These are phyloP conservation scores for Heterodera filipjevi DNA, from an alignment of 2,888 invertebrate species.

Conservation along the genomic window DNA sequence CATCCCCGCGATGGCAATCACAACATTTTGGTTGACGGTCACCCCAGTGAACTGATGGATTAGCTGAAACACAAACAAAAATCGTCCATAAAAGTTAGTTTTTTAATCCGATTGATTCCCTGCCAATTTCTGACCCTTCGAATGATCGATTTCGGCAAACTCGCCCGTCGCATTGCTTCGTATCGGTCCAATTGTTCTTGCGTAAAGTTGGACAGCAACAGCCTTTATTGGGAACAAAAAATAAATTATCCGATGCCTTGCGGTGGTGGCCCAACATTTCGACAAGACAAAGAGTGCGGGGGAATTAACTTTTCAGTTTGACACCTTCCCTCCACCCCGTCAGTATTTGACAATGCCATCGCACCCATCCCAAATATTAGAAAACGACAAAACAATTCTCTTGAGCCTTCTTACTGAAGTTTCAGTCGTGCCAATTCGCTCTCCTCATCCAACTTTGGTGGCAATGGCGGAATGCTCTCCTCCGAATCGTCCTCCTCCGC, in stretches of 20 bases:
- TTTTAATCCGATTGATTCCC: neutral
- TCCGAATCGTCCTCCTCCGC: constrained; percentile 20
- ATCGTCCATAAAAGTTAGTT: neutral
- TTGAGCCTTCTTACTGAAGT: constrained; percentile 21
- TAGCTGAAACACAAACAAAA: constrained; percentile 68
- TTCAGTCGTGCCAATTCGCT: constrained; percentile 30
- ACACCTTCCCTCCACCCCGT: no score
- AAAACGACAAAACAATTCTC: no score
- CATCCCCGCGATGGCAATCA: constrained; percentile 98
- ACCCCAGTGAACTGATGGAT: constrained; percentile 98
- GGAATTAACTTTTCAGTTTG: no score
- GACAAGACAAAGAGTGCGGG: no score
- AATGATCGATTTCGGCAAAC: constrained; percentile 96
- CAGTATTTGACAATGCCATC: no score
- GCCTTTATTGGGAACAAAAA: constrained; percentile 71
- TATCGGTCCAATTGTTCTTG: constrained; percentile 96
- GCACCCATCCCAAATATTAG: no score
- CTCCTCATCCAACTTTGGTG: constrained; percentile 29
- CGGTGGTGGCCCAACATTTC: no score
- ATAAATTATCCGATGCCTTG: neutral
- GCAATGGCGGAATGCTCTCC: constrained; percentile 1
- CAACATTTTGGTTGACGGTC: constrained; percentile 95
- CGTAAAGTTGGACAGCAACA: constrained; percentile 95
- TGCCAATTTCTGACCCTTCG: constrained; percentile 66
- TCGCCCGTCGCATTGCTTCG: constrained; percentile 95